A percentile compares a stretch with the other conserved stretches of the same genome.
Evolutionary conservation across 2,888 invertebrate species (phyloP).

Genomic region (Thymelicus acteon): DNA sequence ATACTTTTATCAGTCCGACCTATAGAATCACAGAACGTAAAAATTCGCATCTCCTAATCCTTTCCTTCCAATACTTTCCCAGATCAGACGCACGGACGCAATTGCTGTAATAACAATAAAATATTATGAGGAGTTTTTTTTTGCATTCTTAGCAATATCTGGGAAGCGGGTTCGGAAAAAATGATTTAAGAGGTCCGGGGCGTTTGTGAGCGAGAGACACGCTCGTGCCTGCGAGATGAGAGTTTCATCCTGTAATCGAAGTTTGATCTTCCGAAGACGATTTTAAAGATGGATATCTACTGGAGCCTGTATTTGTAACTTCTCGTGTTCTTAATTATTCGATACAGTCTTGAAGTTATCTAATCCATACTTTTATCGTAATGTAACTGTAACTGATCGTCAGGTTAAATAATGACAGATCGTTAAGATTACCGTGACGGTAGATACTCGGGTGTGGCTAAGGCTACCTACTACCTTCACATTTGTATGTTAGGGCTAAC

Average conservation of each 20-base stretch:
- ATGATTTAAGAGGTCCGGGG: slow-evolving; percentile 18
- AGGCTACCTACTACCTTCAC: too few species aligned
- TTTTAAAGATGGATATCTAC: not conserved
- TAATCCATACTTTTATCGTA: not conserved
- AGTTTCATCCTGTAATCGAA: slow-evolving; percentile 9
- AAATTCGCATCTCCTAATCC: slow-evolving; percentile 27
- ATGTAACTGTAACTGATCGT: too few species aligned
- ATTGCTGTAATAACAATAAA: slow-evolving; percentile 39
- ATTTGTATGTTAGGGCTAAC: too few species aligned
- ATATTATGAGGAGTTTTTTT: slow-evolving; percentile 36
- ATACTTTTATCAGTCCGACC: not conserved
- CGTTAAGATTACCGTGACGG: too few species aligned
- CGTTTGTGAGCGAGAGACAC: not conserved
- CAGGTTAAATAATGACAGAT: too few species aligned
- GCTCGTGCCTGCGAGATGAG: not conserved
- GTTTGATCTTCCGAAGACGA: slow-evolving; percentile 5
- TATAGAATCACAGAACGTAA: not conserved
- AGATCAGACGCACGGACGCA: slow-evolving; percentile 29
- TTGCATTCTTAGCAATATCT: slow-evolving; percentile 33
- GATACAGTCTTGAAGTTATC: not conserved
- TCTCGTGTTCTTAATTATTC: not conserved
- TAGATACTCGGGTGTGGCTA: too few species aligned
- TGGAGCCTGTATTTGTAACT: not conserved
- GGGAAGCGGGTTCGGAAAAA: slow-evolving; percentile 19
- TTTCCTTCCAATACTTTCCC: slow-evolving; percentile 28